Conservation (phyloP, 1,140 invertebrate genomes). For the Ectropis grisescens region DNA sequence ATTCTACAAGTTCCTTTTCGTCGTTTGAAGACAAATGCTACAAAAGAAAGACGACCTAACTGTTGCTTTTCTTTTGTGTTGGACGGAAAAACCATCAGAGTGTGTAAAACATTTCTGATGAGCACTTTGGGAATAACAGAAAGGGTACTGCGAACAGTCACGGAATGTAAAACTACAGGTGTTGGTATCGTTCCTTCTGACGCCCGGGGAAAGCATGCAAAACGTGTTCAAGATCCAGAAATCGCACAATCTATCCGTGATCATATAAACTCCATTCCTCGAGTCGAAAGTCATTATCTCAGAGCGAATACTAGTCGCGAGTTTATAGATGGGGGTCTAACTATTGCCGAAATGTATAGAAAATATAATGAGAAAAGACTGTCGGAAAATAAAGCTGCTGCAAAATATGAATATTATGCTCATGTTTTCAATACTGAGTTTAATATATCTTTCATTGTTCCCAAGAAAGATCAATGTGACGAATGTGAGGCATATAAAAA, state of each 20-base stretch:
- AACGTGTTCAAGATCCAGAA: neutral
- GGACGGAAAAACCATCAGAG: no score
- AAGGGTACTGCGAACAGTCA: neutral
- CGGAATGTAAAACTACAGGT: neutral
- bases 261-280: conserved; percentile 36
- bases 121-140: neutral
- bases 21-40: no score
- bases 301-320: conserved; percentile 22
- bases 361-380: conserved; percentile 23
- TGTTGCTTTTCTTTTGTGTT: no score
- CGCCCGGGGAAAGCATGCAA: neutral
- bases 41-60: no score
- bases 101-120: no score
- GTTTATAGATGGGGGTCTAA: conserved; percentile 36
- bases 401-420: conserved; percentile 23
- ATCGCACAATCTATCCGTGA: neutral
- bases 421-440: conserved; percentile 35
- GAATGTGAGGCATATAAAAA: conserved; percentile 21
- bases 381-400: conserved; percentile 13
- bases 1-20: no score
- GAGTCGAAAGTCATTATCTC: conserved; percentile 35
- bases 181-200: neutral
- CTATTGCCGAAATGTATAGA: conserved; percentile 30
- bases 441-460: conserved; percentile 27
- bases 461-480: conserved; percentile 26